Evolutionary conservation across 2,797 vertebrate genomes (phyloP).

Genomic region (Lateolabrax maculatus): DNA sequence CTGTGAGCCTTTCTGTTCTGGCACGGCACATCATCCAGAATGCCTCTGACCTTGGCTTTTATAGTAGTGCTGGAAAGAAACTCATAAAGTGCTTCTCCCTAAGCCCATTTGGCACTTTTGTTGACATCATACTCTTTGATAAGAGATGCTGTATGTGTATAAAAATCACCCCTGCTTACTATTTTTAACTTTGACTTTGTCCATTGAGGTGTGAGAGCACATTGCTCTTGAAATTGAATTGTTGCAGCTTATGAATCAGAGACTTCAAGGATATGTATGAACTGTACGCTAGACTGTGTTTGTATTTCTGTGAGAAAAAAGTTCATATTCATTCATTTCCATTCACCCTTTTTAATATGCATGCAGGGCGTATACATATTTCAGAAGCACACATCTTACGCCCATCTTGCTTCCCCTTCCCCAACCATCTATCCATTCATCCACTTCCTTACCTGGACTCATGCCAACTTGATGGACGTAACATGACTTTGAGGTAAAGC

Average conservation of each 20-base stretch:
- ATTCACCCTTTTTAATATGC: no score
- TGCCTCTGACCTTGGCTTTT: conserved; percentile 45
- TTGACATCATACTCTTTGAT: conserved; percentile 36
- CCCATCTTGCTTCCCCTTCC: not conserved
- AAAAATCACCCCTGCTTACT: conserved; percentile 22
- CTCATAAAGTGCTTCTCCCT: conserved; percentile 32
- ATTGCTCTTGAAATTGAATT: conserved; percentile 2
- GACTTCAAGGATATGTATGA: not conserved
- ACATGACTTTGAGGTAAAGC: conserved; percentile 48
- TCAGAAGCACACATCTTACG: not conserved
- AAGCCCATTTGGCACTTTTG: conserved; percentile 18
- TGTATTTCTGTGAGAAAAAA: not conserved
- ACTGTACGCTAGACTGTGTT: not conserved
- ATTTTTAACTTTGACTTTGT: conserved; percentile 24
- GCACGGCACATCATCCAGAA: not conserved
- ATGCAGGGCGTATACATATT: no score
- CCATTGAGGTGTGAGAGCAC: not conserved
- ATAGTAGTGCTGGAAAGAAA: conserved; percentile 32
- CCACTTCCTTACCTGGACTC: conserved; percentile 6
- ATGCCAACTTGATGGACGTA: conserved; percentile 28
- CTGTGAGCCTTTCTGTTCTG: not conserved
- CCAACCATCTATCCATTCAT: not conserved
- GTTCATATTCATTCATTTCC: not conserved
- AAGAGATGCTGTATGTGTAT: not conserved
- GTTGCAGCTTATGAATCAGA: conserved; percentile 2